Percentiles rank a stretch among this genome's conserved stretches.
phyloP scores from a whole-genome alignment of 1,140 invertebrate species.

The Zaprionus davidi region DNA sequence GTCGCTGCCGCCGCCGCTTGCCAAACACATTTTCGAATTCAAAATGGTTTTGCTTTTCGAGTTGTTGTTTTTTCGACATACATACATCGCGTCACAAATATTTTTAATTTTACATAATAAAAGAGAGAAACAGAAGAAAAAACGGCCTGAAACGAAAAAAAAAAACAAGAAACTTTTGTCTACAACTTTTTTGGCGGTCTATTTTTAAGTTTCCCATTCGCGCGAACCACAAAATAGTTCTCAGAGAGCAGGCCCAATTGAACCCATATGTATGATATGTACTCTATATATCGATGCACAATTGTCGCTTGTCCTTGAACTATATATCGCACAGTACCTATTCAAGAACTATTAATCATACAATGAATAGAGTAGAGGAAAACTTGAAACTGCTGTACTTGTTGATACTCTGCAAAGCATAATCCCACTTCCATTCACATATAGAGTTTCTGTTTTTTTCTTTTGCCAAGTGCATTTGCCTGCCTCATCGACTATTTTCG shows the following conservation, averaged over 20 bases:
- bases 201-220: constrained; percentile 11
- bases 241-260: not conserved
- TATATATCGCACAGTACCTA: not conserved
- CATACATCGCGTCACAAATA: constrained; percentile 45
- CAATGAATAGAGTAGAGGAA: not conserved
- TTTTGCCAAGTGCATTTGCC: too few species aligned
- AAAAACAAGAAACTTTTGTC: constrained; percentile 18
- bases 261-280: not conserved
- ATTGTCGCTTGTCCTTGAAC: constrained; percentile 8
- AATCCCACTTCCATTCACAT: too few species aligned
- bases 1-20: constrained; percentile 18
- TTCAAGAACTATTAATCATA: constrained; percentile 2
- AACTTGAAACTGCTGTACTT: not conserved
- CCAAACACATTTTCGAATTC: constrained; percentile 20
- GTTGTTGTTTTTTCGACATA: constrained; percentile 41
- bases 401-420: not conserved
- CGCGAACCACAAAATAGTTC: not conserved
- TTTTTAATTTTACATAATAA: constrained; percentile 41
- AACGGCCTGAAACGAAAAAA: constrained; percentile 10
- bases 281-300: not conserved
- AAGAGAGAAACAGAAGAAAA: not conserved
- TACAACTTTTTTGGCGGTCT: constrained; percentile 9
- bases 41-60: constrained; percentile 37
- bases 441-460: too few species aligned
- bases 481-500: too few species aligned